Evolutionary conservation across 2,888 invertebrate species (phyloP), one percentile per base, ranked within the genome.

Genomic region (Ormyrus nitidulus): DNA sequence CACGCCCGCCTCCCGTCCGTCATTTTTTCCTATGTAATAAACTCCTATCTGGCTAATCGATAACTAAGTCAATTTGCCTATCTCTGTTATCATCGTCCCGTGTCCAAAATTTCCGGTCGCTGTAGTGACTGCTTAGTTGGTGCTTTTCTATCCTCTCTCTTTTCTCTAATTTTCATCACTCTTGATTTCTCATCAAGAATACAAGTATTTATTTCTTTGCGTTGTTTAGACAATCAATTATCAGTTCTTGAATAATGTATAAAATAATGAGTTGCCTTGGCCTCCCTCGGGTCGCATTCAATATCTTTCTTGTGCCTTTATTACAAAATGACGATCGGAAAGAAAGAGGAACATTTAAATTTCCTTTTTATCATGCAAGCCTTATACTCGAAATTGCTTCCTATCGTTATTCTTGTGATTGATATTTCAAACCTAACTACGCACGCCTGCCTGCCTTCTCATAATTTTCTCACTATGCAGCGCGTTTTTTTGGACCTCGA

Each of bases 1-100:
- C 88, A 88, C 88, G 86, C 88, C 88, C 88, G 85, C 86, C 85
- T 82, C 77, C 80, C 83, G 79, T 82, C 76, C 79, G 73, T 84
- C 81, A 69, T 73, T 56, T 64, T 66, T 72, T 75, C 19, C 34
- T 80, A 75, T 54, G 61, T 71, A 56, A 75, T 64, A 74, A 68
- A 71, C 76, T 71, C 64, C 71, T 68, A 75, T 71, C 56, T 77
- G 71, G 46, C 77, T 84, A 83, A 75, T 78, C 77, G 76, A 76
- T 81, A 80, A 81, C 81, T 82, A 80, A 80, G 72, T 75, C 75
- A 74, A 80, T 64, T 51, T 10, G 46, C 13, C 46, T 19, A 8
- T 61, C 34, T 19, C 64, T 54, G 11, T 44, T 53, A 54, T 69
- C 34, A 54, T 19, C 54, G 58, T 49, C 58, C 9, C 53, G 71